Conservation (phyloP, 2,797 vertebrate genomes). For the Malurus splendens region DNA sequence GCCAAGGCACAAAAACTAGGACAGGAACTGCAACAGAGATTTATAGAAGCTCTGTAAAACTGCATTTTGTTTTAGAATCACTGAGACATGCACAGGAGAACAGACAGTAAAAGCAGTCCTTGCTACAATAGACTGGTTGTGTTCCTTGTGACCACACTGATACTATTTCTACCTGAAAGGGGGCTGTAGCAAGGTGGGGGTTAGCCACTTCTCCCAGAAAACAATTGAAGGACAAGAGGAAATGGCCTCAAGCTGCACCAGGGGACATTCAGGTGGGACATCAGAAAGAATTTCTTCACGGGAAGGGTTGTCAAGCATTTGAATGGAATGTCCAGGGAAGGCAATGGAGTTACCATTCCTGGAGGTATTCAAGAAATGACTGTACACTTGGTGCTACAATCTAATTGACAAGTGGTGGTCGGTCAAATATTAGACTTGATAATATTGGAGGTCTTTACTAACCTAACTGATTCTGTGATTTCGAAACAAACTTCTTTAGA, state of each 20-base stretch:
- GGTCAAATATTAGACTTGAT: neutral
- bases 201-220: neutral
- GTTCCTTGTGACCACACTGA: neutral
- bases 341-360: neutral
- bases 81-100: neutral
- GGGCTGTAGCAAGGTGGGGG: neutral
- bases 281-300: neutral
- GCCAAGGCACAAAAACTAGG: neutral
- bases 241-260: neutral
- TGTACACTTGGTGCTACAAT: neutral
- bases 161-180: neutral
- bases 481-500: neutral
- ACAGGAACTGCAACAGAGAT: neutral
- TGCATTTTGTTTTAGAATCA: neutral
- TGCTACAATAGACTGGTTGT: rapidly evolving
- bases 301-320: neutral
- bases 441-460: neutral
- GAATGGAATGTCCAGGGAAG: neutral
- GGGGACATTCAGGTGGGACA: neutral
- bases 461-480: neutral
- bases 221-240: neutral
- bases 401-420: neutral
- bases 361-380: neutral
- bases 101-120: neutral
- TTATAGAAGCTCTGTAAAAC: neutral